Conservation (phyloP, 2,888 invertebrate species). For the Ophion ventricosus region DNA sequence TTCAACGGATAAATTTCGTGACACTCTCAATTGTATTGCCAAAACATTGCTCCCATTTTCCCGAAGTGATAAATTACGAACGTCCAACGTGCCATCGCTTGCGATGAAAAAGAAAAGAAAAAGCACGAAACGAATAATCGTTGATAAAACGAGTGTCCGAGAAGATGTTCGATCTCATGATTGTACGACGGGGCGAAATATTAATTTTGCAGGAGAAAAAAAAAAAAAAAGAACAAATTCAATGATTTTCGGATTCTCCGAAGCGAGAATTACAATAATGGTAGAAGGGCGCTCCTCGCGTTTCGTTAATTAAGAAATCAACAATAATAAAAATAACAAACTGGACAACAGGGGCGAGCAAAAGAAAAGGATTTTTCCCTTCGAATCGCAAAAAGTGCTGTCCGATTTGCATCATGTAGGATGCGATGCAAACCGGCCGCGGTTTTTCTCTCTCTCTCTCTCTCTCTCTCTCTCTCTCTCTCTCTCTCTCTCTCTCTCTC, state of each 20-base stretch:
- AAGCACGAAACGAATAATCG: conserved; percentile 24
- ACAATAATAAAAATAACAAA: conserved; percentile 49
- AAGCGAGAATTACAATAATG: conserved; percentile 19
- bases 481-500: too few relatives aligned
- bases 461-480: too few relatives aligned
- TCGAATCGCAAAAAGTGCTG: conserved; percentile 8
- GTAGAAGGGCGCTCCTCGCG: conserved; percentile 1
- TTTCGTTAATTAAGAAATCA: conserved; percentile 39
- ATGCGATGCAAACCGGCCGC: background rate
- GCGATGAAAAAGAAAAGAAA: conserved; percentile 17
- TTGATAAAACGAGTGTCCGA: background rate
- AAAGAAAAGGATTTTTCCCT: conserved; percentile 15
- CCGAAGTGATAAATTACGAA: background rate
- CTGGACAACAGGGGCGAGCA: conserved; percentile 17
- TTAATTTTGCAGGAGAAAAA: background rate
- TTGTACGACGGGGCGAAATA: background rate
- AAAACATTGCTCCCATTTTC: background rate
- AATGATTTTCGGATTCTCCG: conserved; percentile 22
- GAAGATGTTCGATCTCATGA: conserved; percentile 41
- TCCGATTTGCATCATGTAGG: conserved; percentile 12
- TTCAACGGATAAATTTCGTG: background rate
- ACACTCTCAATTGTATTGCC: background rate
- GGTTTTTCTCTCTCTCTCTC: background rate
- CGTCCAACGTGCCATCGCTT: conserved; percentile 1
- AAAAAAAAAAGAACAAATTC: conserved; percentile 3